phyloP scores from a whole-genome alignment of 2,797 vertebrate species.

The Pangasius krempfi region DNA sequence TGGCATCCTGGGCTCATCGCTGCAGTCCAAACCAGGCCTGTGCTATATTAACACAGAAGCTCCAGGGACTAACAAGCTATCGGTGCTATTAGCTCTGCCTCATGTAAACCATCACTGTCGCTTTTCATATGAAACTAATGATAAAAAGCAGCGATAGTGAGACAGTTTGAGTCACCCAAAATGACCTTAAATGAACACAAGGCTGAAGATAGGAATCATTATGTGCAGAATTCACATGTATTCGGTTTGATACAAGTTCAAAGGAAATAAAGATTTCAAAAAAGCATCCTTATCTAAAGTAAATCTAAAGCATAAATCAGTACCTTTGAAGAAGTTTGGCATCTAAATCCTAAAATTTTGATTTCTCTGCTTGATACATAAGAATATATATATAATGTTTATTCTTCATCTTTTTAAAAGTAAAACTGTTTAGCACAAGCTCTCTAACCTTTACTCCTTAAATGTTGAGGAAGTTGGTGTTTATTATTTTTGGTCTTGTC shows the following conservation, averaged over 20 bases:
- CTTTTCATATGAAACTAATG: background rate
- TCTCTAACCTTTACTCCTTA: slow-evolving; percentile 23
- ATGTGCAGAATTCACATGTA: background rate
- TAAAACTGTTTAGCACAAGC: background rate
- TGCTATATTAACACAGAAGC: slow-evolving; percentile 32
- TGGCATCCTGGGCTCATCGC: slow-evolving; percentile 28
- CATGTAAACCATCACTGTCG: slow-evolving; percentile 47
- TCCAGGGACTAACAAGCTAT: slow-evolving; percentile 23
- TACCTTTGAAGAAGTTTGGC: too few species aligned
- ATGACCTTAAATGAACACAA: background rate
- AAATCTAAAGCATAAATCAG: background rate
- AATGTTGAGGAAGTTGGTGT: slow-evolving; percentile 51
- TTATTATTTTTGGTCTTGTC: slow-evolving; percentile 50
- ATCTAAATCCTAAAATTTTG: background rate
- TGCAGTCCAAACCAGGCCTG: slow-evolving; percentile 9
- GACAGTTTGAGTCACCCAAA: slow-evolving; percentile 62
- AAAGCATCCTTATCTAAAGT: background rate
- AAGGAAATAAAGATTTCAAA: background rate
- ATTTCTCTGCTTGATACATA: background rate
- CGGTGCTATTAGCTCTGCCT: slow-evolving; percentile 19
- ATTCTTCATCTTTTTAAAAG: background rate
- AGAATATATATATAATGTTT: background rate
- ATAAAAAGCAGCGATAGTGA: slow-evolving; percentile 12
- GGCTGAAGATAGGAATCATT: slow-evolving; percentile 59
- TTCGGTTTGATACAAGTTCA: too few species aligned